Evolutionary conservation across 2,113 vertebrate genomes (phyloP).

Genomic region (Megaptera novaeangliae): DNA sequence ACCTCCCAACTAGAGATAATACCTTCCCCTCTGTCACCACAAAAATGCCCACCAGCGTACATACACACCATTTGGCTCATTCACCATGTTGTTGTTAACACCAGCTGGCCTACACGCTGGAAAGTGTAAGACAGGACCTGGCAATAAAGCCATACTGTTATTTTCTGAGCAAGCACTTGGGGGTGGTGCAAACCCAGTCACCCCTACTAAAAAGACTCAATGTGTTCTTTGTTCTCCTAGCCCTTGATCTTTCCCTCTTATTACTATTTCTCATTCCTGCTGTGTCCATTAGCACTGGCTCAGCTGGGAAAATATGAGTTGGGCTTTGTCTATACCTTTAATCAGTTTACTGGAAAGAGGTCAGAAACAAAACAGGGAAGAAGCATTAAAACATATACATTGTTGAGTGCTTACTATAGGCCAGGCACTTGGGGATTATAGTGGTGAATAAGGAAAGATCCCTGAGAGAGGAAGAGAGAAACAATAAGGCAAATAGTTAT

Average conservation of each 20-base stretch:
- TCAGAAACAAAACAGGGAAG: not conserved
- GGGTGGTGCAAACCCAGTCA: not conserved
- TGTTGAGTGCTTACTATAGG: not conserved
- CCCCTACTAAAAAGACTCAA: constrained; percentile 15
- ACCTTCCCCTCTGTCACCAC: not conserved
- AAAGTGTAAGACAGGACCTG: constrained; percentile 11
- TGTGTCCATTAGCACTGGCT: not conserved
- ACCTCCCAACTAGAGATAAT: not conserved
- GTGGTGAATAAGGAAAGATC: not conserved
- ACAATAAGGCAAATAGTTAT: not conserved
- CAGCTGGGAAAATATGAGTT: not conserved
- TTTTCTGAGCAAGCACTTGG: constrained; percentile 47
- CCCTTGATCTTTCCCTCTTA: constrained; percentile 49
- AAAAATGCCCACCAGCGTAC: not conserved
- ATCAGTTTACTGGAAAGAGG: not conserved
- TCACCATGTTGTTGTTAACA: constrained; percentile 21
- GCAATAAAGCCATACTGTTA: constrained; percentile 24
- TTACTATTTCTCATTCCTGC: constrained; percentile 17
- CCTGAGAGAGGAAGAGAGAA: not conserved
- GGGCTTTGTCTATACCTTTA: constrained; percentile 30
- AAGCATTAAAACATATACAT: not conserved
- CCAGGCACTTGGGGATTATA: not conserved
- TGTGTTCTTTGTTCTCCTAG: constrained; percentile 43
- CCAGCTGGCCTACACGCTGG: not conserved
- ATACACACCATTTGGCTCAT: not conserved